phyloP scores from a whole-genome alignment of 2,797 vertebrate species.

The Microhierax caerulescens region DNA sequence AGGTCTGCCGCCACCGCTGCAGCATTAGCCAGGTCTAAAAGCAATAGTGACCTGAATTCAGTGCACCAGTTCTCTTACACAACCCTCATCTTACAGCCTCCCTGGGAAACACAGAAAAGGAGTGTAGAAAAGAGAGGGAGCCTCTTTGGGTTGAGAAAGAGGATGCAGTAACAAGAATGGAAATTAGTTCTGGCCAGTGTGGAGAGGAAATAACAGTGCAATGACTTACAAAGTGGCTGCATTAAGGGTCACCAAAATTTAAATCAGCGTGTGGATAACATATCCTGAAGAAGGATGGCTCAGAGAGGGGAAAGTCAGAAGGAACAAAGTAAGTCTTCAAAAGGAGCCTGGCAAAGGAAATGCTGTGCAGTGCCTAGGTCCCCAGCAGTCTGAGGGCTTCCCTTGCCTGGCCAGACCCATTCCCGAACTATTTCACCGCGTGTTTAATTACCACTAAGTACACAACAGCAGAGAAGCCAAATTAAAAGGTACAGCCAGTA shows the following conservation, averaged over 20 bases:
- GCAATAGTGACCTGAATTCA: background rate
- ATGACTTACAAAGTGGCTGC: background rate
- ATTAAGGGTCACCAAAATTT: background rate
- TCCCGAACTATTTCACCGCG: background rate
- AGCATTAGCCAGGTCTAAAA: background rate
- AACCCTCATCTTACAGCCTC: background rate
- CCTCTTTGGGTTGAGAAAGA: background rate
- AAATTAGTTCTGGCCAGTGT: background rate
- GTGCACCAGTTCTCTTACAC: background rate
- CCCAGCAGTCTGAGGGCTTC: background rate
- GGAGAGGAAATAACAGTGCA: background rate
- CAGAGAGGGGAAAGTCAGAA: background rate
- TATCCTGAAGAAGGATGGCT: background rate
- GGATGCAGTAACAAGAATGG: background rate
- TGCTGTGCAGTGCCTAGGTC: accelerated
- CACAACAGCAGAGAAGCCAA: background rate
- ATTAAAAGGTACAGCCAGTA: background rate
- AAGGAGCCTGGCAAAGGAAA: background rate
- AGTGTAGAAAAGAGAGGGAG: background rate
- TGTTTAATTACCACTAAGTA: background rate
- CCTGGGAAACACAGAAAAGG: background rate
- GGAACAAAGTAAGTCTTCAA: background rate
- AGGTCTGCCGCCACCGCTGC: background rate
- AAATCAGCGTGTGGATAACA: background rate
- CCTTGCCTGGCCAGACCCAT: background rate